Conservation (phyloP, 2,888 invertebrate genomes). For the Phlogophora meticulosa region DNA sequence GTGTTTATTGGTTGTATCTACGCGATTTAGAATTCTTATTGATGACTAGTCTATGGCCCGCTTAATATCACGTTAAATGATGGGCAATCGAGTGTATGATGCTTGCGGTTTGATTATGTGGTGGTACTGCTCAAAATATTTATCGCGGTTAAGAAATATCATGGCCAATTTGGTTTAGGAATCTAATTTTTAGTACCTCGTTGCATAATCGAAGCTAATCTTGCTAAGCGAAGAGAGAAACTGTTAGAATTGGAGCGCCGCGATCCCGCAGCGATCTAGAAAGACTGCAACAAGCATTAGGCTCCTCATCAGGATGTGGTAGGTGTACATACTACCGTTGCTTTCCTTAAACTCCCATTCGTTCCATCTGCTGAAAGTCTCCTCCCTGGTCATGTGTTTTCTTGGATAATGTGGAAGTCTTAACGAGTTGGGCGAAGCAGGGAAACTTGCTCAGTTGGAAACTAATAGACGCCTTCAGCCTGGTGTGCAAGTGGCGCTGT, state of each 20-base stretch:
- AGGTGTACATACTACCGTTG: background rate
- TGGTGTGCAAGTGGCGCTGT: no score
- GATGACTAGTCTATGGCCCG: slow-evolving; percentile 62
- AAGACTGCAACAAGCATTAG: background rate
- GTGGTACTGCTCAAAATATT: slow-evolving; percentile 29
- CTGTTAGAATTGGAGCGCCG: background rate
- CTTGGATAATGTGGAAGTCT: no score
- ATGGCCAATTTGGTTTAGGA: background rate
- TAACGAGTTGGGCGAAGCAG: no score
- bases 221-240: background rate
- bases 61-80: slow-evolving; percentile 19
- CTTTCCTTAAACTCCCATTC: no score
- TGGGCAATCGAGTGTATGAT: slow-evolving; percentile 2
- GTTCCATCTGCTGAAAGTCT: no score
- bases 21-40: slow-evolving; percentile 65
- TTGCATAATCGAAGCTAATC: no score
- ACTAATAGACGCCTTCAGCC: no score
- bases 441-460: no score
- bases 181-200: background rate
- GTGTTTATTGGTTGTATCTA: slow-evolving; percentile 69
- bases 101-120: slow-evolving; percentile 8
- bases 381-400: no score
- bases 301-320: background rate
- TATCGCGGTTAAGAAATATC: background rate
- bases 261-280: no score